These are phyloP conservation scores for Antheraea mylitta DNA, from an alignment of 1,140 invertebrate species.

Conservation along the genomic window DNA sequence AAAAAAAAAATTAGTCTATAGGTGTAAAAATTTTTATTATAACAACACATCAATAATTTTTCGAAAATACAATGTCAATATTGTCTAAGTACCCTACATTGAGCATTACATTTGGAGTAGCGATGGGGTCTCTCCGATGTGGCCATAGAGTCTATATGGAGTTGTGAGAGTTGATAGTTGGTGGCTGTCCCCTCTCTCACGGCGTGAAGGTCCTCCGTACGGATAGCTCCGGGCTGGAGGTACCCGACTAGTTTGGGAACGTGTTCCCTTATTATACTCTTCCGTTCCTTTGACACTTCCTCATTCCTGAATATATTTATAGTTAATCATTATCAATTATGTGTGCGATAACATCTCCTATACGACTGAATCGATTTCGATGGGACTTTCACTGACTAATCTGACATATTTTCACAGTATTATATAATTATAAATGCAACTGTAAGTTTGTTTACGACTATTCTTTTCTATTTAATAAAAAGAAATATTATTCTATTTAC, in stretches of 20 bases:
- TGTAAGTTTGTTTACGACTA: too few species aligned
- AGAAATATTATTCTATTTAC: too few species aligned
- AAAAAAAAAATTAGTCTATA: too few species aligned
- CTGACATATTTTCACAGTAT: too few species aligned
- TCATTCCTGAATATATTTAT: slow-evolving; percentile 31
- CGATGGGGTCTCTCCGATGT: slow-evolving; percentile 16
- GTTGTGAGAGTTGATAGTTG: slow-evolving; percentile 1
- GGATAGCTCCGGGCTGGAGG: slow-evolving; percentile 46
- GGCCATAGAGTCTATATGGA: slow-evolving; percentile 26
- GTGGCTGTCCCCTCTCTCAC: slow-evolving; percentile 15
- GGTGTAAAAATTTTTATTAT: not conserved
- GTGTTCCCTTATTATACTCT: slow-evolving; percentile 50
- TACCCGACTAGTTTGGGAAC: slow-evolving; percentile 47
- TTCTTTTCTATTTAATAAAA: too few species aligned
- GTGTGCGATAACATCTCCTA: too few species aligned
- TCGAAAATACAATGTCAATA: slow-evolving; percentile 26
- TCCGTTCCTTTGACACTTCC: slow-evolving; percentile 49
- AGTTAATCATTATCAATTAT: too few species aligned
- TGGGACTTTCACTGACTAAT: too few species aligned
- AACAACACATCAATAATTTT: too few species aligned
- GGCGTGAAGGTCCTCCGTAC: slow-evolving; percentile 27
- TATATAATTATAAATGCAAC: too few species aligned
- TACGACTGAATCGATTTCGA: too few species aligned
- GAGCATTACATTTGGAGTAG: slow-evolving; percentile 47
- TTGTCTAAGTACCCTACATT: slow-evolving; percentile 48